Evolutionary conservation across 2,113 vertebrate species (phyloP), one percentile per base, ranked within the genome.

Genomic region (Climacteris rufus): DNA sequence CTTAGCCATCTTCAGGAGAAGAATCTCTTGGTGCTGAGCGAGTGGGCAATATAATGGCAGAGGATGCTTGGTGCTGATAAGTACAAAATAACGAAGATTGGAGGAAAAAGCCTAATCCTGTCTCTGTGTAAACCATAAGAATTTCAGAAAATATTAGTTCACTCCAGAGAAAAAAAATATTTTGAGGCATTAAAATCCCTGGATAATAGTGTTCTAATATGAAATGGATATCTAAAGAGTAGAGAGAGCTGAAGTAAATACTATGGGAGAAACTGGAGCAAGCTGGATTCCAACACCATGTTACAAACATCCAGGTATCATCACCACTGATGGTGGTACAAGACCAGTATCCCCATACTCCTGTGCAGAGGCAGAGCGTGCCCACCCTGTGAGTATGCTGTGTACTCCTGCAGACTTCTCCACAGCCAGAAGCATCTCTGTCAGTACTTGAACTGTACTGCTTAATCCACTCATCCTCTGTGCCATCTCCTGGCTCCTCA

Each of bases 301-400:
- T 52, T 52, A 16, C 64, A 54, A 66, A 31, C 17, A 28, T 5
- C 25, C 25, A 20, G 1, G 0, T 28, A 20, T 37, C 53, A 57
- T 57, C 39, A 45, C 61, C 13, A 9, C 28, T 63, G 70, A 9
- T 1, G 7, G 23, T 37, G 47, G 10, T 30, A 33, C 22, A 37
- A n/a, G 53, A 61, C 9, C 40, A 37, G 40, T 15, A 39, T 35
- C 13, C 27, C 30, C 27, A 35, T 4, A 9, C 13, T 71, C 57
- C 53, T 53, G 5, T 12, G 27, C 20, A 22, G 74, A 50, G 0
- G 1, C 31, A 56, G 33, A 82, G 30, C 8, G 1, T 23, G 35
- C 28, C 50, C 33, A 11, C 6, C 13, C 20, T 0, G 0, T 8
- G 6, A 45, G 30, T 7, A 14, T 2, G 0, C 53, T 42, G 9